Base-by-base conservation (phyloP, 2,797 vertebrate species). In the Agapornis canus region DNA sequence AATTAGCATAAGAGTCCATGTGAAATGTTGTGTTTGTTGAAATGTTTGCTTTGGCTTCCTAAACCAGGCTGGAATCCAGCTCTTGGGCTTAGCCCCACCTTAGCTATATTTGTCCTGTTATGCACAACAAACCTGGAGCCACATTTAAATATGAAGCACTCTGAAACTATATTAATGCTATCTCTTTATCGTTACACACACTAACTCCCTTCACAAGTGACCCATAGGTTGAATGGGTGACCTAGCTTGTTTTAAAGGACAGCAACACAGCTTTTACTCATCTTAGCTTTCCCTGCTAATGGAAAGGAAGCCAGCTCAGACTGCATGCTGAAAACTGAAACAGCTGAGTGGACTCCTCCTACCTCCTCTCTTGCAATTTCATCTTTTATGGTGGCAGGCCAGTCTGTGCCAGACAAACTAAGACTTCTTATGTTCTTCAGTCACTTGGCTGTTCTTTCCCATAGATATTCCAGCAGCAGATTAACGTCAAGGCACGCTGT, bases 11-110 rank as follows among this genome's bases (percentile, higher is more conserved):
- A 95, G 94, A 94, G 78, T 86, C 92, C 90, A 51, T 81, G 68
- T 45, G 57, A 97, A 97, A 83, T 13, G 35, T 40, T 65, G 79
- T 70, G n/a, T 95, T 97, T 87, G 85, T 70, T 82, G 45, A 72
- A 95, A 84, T 97, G 95, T 98, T 98, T 98, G 83, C 96, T 97
- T 97, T 98, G 97, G 97, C 97, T 95, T 92, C 82, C 89, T 94
- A 37, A 83, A 94, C 68, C 31, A 9, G 95, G 95, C 96, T 95
- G 92, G 93, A 94, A 94, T 96, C 97, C 97, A 97, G 91, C 82
- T 97, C 93, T 91, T 95, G 51, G 70, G 94, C 94, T 95, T 88
- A 93, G 94, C 97, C 88, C 96, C 94, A 97, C 97, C 97, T 98
- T 97, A 89, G 89, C 91, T 97, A 96, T 97, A 97, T 96, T 98